A percentile compares a stretch with the other conserved stretches of the same genome.
Conservation (phyloP, 2,113 vertebrate species). For the Phoxinus phoxinus region DNA sequence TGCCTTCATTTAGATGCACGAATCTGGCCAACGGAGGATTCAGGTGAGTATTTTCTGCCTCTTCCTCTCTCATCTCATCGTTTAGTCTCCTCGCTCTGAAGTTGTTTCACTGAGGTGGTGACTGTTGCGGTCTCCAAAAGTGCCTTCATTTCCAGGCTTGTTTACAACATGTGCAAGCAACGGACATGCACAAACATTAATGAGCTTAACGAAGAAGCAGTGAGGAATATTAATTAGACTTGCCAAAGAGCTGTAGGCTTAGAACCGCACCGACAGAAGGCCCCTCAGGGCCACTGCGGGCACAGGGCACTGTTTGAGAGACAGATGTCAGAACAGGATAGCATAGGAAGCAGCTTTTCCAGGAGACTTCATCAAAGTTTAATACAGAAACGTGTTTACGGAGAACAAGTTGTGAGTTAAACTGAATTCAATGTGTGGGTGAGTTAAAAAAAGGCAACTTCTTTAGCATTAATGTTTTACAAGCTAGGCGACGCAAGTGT, state of each 20-base stretch:
- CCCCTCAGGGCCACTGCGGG: slow-evolving; percentile 63
- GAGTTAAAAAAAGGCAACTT: neutral
- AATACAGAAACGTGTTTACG: neutral
- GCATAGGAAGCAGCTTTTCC: slow-evolving; percentile 9
- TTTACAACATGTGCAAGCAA: slow-evolving; percentile 74
- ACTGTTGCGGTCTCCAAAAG: slow-evolving; percentile 59
- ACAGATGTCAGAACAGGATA: slow-evolving; percentile 35
- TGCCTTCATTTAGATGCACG: slow-evolving; percentile 61
- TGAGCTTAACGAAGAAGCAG: slow-evolving; percentile 78
- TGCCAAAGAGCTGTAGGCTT: slow-evolving; percentile 81
- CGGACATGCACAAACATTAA: slow-evolving; percentile 82
- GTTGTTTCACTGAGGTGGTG: slow-evolving; percentile 49
- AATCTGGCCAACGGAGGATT: slow-evolving; percentile 61
- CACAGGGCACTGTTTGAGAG: slow-evolving; percentile 36
- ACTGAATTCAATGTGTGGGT: neutral
- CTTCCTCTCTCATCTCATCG: slow-evolving; percentile 36
- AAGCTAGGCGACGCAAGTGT: neutral
- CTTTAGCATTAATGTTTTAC: neutral
- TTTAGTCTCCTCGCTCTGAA: neutral
- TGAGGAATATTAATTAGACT: slow-evolving; percentile 80
- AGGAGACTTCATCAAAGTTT: slow-evolving; percentile 18
- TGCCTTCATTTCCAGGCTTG: slow-evolving; percentile 78
- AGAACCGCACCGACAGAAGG: slow-evolving; percentile 68
- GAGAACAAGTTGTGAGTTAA: neutral
- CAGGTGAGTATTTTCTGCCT: slow-evolving; percentile 64